Base-by-base conservation (phyloP, 2,113 vertebrate genomes). In the Piaya cayana region DNA sequence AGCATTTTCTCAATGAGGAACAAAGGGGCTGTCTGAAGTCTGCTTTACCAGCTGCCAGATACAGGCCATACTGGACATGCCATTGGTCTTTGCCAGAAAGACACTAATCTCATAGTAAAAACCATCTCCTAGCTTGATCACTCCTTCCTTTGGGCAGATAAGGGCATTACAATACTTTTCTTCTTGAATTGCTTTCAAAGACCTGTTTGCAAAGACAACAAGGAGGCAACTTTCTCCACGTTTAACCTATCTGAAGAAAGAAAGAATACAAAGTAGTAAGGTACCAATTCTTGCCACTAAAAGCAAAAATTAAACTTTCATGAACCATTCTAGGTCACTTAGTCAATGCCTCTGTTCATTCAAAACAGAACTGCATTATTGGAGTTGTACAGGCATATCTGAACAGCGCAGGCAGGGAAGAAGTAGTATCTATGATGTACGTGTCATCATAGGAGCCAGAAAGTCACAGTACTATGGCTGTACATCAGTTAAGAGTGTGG, bases 161-260 rank as follows among this genome's bases (percentile, higher is more conserved):
- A 92, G 70, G 25, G 18, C 12, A 68, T 43, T 87, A 77, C 27
- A n/a, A 39, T 29, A 85, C 36, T 43, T 76, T 85, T 80, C 70
- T 53, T 80, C 30, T 39, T 58, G 76, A 82, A 85, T 4, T 88
- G 39, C 67, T 86, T 80, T 42, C 1, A 4, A 82, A 85, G 82
- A 94, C 69, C 72, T 88, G n/a, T 90, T 95, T 93, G 68, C 79
- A 86, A 90, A 65, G 67, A 50, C 63, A 90, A 80, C 12, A 58
- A 43, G 30, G 53, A 94, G 30, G 0, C 36, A 75, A 37, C 11
- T 80, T 88, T 77, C 64, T 78, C 69, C 7, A 32, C 43, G 29
- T 89, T 89, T 77, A 85, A 34, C 43, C 83, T 80, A 74, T 15
- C 63, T 3, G 1, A 89, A 69, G 39, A 85, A 81, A 77, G 15